These are phyloP conservation scores for Cordilura impudica DNA, from an alignment of 2,888 invertebrate genomes.

Conservation along the genomic window DNA sequence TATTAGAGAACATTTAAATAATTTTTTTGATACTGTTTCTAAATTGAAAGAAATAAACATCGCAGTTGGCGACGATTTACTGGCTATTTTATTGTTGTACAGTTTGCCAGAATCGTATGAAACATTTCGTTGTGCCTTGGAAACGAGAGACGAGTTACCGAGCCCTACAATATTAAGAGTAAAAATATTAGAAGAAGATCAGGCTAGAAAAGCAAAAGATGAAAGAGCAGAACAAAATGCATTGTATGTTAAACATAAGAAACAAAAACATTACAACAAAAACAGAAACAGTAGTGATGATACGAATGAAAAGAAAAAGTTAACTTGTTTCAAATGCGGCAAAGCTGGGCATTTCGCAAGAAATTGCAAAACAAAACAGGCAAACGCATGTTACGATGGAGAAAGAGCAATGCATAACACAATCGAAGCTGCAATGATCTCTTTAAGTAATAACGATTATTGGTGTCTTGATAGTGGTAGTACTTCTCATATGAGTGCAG, in stretches of 20 bases:
- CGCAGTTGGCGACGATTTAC: constrained; percentile 68
- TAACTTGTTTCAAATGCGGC: constrained; percentile 32
- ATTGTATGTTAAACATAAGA: constrained; percentile 1
- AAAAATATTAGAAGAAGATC: constrained; percentile 40
- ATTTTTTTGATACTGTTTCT: constrained; percentile 72
- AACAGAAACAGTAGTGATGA: no score
- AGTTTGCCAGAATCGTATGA: background rate
- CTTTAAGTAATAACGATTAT: background rate
- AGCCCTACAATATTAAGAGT: constrained; percentile 33
- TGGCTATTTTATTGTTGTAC: constrained; percentile 71
- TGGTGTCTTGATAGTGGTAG: constrained; percentile 42
- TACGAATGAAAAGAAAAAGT: background rate
- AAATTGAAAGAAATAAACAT: constrained; percentile 71
- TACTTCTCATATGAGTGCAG: constrained; percentile 31
- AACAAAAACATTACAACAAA: background rate
- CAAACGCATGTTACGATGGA: background rate
- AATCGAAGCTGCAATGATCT: constrained; percentile 21
- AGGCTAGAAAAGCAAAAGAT: constrained; percentile 30
- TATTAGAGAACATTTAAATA: constrained; percentile 70
- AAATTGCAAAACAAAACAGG: constrained; percentile 32
- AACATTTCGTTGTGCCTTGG: constrained; percentile 44
- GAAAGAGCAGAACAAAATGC: constrained; percentile 30
- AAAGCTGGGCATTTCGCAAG: constrained; percentile 37
- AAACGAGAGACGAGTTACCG: constrained; percentile 45
- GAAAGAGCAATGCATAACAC: constrained; percentile 29